phyloP scores from a whole-genome alignment of 2,888 invertebrate genomes.

The Pogonocherus hispidulus region DNA sequence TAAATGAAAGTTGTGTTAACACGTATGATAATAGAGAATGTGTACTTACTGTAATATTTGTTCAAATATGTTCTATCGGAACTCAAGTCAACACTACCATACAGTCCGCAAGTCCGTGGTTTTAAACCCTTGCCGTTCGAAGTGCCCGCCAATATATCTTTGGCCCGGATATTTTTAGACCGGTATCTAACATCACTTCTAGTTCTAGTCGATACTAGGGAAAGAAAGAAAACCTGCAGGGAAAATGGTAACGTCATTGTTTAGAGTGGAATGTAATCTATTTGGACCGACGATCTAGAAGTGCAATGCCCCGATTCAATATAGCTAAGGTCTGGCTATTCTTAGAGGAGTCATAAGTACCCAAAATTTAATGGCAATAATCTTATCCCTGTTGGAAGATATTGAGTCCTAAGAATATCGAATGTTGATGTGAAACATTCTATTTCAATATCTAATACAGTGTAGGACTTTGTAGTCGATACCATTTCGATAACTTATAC shows the following conservation, averaged over 20 bases:
- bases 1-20: too few species aligned
- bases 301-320: conserved; percentile 14
- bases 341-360: not conserved
- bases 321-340: conserved; percentile 11
- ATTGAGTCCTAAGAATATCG: not conserved
- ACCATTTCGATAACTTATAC: too few species aligned
- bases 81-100: not conserved
- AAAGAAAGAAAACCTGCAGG: not conserved
- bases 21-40: not conserved
- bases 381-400: not conserved
- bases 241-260: not conserved
- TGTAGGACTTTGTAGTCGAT: too few species aligned
- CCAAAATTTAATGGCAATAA: not conserved
- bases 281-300: not conserved
- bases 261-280: not conserved
- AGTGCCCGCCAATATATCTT: not conserved
- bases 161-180: not conserved
- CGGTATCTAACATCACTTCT: not conserved
- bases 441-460: too few species aligned
- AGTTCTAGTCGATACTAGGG: too few species aligned
- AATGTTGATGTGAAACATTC: too few species aligned
- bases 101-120: not conserved
- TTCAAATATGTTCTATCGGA: not conserved
- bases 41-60: not conserved
- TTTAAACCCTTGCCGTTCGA: not conserved